Evolutionary conservation across 2,888 invertebrate species (phyloP), one percentile per base, ranked within the genome.

Genomic region (Plebejus anna): DNA sequence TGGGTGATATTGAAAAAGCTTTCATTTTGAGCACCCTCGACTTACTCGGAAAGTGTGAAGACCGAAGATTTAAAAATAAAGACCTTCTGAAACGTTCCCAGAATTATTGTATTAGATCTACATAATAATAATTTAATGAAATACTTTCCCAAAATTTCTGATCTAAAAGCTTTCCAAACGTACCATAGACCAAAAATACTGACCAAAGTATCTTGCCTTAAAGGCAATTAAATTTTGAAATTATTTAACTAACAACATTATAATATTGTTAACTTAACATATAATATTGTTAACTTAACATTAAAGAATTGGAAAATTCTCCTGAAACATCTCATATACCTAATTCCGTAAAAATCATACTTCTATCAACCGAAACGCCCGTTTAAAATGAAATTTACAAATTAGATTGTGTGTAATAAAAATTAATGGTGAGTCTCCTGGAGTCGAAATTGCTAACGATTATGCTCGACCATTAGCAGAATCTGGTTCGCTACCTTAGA

Each of bases 1-100:
- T 76, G 75, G 76, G 77, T 76, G 79, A 81, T 82, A 83, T 82
- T 82, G 82, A 80, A 82, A 82, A 82, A 80, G 80, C 81, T 82
- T 80, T 80, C 76, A 72, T 57, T 57, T 73, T 76, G 77, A 77
- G 61, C 76, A 72, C 70, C 80, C 80, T 75, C 51, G 79, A 79
- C 78, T 76, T 79, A 78, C 77, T 70, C 75, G 77, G 73, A 76
- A 78, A 78, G 77, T 77, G 79, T 77, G 77, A 79, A 78, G 78
- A 78, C 78, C 77, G 75, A 16, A 5, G 5, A 76, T 77, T 66
- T 47, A 38, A 72, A 72, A 75, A 75, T 73, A 75, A 73, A 77
- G 66, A 80, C 81, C 82, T 77, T 78, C 76, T 76, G 38, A 70
- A 57, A n/a, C 73, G 70, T 79, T 75, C 51, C 75, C 75, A 75